Evolutionary conservation across 2,797 vertebrate species (phyloP).

Genomic region (Zalophus californianus): DNA sequence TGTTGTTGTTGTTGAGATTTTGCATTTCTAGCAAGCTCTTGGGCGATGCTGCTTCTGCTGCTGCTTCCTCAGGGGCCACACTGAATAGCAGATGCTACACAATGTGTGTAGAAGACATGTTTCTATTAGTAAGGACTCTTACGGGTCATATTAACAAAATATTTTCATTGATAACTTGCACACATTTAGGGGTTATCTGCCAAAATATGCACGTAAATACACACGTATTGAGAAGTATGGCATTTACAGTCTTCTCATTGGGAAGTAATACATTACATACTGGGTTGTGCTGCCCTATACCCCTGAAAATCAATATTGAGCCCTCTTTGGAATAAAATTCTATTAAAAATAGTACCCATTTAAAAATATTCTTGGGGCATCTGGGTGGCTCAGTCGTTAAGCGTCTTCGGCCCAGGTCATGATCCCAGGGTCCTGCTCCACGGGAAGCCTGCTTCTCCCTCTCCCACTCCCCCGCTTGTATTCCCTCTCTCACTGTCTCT

Average conservation of each 20-base stretch:
- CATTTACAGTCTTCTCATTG: not conserved
- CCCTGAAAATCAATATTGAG: not conserved
- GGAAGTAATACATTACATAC: not conserved
- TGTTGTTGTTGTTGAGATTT: not conserved
- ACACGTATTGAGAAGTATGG: not conserved
- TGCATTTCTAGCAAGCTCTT: not conserved
- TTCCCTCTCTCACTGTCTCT: no score
- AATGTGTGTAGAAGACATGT: not conserved
- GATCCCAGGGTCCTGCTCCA: no score
- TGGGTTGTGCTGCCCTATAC: not conserved
- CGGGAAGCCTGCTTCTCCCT: no score
- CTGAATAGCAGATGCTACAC: not conserved
- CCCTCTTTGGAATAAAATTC: conserved; percentile 27
- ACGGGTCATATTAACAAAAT: not conserved
- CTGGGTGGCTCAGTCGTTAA: no score
- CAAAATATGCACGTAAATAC: not conserved
- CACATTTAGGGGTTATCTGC: not conserved
- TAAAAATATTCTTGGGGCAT: not conserved
- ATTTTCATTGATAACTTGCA: not conserved
- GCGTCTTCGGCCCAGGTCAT: no score
- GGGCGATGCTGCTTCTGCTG: not conserved
- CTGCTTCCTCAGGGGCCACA: not conserved
- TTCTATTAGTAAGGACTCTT: not conserved
- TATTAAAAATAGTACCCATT: not conserved
- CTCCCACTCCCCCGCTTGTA: no score